Conservation (phyloP, 2,113 vertebrate species). For the Podarcis cretensis region DNA sequence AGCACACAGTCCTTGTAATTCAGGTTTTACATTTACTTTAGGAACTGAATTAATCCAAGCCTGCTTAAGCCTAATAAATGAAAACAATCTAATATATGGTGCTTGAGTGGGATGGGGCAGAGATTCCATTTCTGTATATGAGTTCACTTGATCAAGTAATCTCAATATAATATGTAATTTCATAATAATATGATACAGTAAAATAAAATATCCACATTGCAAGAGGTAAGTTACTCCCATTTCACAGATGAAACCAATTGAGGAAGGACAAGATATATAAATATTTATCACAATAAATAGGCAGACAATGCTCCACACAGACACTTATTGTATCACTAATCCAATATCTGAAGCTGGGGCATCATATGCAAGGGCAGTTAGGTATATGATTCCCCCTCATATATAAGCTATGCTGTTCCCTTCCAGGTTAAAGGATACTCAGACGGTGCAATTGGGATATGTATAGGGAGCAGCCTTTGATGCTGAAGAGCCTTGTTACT, state of each 20-base stretch:
- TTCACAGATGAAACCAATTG: not conserved
- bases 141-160: not conserved
- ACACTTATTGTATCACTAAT: constrained; percentile 10
- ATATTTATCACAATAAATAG: not conserved
- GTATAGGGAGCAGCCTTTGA: not conserved
- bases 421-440: not conserved
- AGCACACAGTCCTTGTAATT: not conserved
- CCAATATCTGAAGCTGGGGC: not conserved
- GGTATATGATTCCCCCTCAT: not conserved
- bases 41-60: not conserved
- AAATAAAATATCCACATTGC: not conserved
- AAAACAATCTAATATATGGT: not conserved
- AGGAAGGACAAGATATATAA: not conserved
- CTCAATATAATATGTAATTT: not conserved
- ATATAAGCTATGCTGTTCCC: not conserved
- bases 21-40: not conserved
- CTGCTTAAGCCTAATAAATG: not conserved
- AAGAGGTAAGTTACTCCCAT: not conserved
- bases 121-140: not conserved
- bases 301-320: not conserved
- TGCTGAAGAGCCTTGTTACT: not conserved
- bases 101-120: not conserved
- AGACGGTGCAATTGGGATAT: not conserved
- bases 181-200: not conserved
- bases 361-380: not conserved